phyloP scores from a whole-genome alignment of 2,113 vertebrate genomes.

The Cyanistes caeruleus region DNA sequence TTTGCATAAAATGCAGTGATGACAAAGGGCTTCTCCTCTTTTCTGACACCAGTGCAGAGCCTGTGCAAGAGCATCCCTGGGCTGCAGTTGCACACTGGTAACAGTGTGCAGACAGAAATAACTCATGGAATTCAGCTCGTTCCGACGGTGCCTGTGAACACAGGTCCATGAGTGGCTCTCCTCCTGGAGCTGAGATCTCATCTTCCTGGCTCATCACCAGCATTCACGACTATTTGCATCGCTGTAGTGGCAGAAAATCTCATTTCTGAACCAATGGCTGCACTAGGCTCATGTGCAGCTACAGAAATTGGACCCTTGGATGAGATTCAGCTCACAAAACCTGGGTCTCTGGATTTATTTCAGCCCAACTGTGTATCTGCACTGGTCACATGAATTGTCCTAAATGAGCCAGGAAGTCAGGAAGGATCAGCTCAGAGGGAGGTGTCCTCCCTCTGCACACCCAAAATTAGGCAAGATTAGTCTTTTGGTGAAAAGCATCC shows the following conservation, averaged over 20 bases:
- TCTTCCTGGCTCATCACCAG: neutral
- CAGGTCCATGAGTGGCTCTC: accelerated
- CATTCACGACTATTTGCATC: neutral
- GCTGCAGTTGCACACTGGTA: neutral
- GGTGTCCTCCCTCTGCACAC: neutral
- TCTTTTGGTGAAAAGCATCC: neutral
- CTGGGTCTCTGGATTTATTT: neutral
- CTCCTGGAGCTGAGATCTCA: neutral
- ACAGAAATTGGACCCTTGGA: neutral
- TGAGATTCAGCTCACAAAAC: neutral
- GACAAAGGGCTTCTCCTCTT: neutral
- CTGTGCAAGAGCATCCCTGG: neutral
- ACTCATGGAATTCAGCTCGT: neutral
- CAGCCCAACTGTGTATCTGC: neutral
- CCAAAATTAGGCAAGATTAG: neutral
- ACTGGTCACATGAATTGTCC: neutral
- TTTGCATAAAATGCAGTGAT: conserved; percentile 29
- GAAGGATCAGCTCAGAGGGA: neutral
- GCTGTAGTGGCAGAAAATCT: neutral
- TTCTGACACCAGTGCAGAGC: neutral
- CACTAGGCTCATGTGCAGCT: neutral
- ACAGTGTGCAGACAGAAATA: neutral
- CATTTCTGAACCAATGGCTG: accelerated
- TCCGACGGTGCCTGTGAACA: accelerated
- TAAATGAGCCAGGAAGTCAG: neutral